Conservation (phyloP, 1,140 invertebrate species). For the Heliconius himera region DNA sequence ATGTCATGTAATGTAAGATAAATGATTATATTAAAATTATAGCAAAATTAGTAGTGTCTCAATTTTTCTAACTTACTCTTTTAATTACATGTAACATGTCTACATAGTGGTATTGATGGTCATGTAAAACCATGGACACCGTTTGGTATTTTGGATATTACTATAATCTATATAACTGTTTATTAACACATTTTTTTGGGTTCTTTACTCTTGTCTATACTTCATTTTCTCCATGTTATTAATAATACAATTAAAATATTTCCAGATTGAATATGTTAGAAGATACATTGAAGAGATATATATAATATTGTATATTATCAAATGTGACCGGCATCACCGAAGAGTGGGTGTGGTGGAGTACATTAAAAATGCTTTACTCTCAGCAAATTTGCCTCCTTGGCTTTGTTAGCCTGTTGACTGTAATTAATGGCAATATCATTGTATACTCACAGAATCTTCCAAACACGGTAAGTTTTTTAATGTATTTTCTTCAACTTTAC, state of each 20-base stretch:
- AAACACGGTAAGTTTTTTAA: constrained; percentile 51
- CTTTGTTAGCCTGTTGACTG: constrained; percentile 47
- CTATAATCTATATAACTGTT: too few relatives aligned
- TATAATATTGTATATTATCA: constrained; percentile 18
- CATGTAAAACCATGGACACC: too few relatives aligned
- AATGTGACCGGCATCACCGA: constrained; percentile 24
- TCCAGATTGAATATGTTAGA: neutral
- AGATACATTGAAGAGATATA: neutral
- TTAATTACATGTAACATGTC: too few relatives aligned
- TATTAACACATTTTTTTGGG: too few relatives aligned
- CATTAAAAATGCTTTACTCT: constrained; percentile 44
- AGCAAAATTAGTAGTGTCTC: too few relatives aligned
- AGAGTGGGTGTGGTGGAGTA: constrained; percentile 24
- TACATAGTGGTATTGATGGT: too few relatives aligned
- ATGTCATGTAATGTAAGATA: too few relatives aligned
- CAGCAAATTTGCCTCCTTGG: constrained; percentile 45
- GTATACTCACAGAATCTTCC: constrained; percentile 56
- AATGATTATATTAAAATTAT: too few relatives aligned
- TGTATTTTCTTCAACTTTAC: neutral
- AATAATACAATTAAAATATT: constrained; percentile 1
- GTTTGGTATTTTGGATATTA: too few relatives aligned
- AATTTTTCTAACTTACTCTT: too few relatives aligned
- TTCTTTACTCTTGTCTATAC: too few relatives aligned
- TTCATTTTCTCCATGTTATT: neutral
- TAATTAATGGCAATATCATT: constrained; percentile 48